Evolutionary conservation across 2,888 invertebrate genomes (phyloP), one percentile per base, ranked within the genome.

Genomic region (Volucella inflata): DNA sequence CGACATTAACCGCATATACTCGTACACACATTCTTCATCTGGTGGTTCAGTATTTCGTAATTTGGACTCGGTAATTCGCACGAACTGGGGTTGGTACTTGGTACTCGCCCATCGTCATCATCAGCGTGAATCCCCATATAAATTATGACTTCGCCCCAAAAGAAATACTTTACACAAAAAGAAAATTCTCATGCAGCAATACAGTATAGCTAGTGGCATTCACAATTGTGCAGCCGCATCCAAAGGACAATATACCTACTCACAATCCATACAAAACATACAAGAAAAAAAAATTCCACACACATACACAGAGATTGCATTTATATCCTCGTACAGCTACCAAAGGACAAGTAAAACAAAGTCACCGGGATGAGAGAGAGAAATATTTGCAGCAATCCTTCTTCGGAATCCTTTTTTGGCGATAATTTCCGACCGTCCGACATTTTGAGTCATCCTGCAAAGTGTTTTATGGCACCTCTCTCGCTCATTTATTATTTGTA

Each of bases 401-500:
- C 85, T 85, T 85, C 85, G 81, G 72, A 85, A 85, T 85, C 85
- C 85, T 85, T 85, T 85, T 85, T 85, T 77, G 85, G 85, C 81
- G 85, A 85, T 85, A 85, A 85, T 85, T 85, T 85, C 85, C 81
- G 6, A 72, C 85, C 81, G 85, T 81, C 85, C 85, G 85, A 85
- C 85, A 85, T 85, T 85, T 87, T 87, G 84, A 80, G 80, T 84
- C 79, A 87, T 84, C 84, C 84, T 84, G 79, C 79, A 83, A 79
- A 83, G 83, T 87, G 84, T 87, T 84, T 87, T 87, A 87, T 87
- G 87, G 87, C 87, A 83, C 84, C 84, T 79, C 87, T 84, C 72
- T 87, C 84, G 84, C 84, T 84, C 87, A 87, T 87, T 84, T 87
- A 87, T 87, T 84, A 87, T 87, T 87, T 87, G 87, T 87, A 80